These are phyloP conservation scores for Psettodes erumei DNA, from an alignment of 2,113 vertebrate species.

Conservation along the genomic window DNA sequence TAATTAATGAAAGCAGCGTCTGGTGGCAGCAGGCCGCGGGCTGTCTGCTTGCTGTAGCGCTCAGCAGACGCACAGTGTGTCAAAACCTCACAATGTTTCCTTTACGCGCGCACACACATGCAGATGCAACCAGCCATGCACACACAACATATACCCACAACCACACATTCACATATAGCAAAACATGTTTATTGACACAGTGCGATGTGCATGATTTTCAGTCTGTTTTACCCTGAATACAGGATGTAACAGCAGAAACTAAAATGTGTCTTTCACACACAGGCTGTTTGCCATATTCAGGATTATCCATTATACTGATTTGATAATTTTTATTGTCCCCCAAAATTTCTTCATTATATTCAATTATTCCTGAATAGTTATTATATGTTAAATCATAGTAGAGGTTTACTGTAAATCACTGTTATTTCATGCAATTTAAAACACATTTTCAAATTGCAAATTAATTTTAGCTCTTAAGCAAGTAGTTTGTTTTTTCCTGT, in stretches of 20 bases:
- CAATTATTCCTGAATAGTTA: slow-evolving; percentile 69
- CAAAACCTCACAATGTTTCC: slow-evolving; percentile 70
- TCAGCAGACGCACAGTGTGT: slow-evolving; percentile 63
- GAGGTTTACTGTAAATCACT: slow-evolving; percentile 62
- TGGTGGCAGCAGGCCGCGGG: slow-evolving; percentile 76
- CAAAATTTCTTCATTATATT: slow-evolving; percentile 67
- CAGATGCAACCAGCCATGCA: slow-evolving; percentile 61
- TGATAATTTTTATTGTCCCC: slow-evolving; percentile 68
- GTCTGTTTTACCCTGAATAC: slow-evolving; percentile 14
- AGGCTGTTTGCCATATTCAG: slow-evolving; percentile 39
- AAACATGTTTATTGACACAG: slow-evolving; percentile 28
- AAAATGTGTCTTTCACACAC: slow-evolving; percentile 36
- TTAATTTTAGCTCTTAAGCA: slow-evolving; percentile 62
- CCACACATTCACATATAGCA: slow-evolving; percentile 45
- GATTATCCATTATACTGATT: slow-evolving; percentile 68
- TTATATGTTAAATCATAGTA: slow-evolving; percentile 56
- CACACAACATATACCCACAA: slow-evolving; percentile 56
- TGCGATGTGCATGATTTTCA: slow-evolving; percentile 22
- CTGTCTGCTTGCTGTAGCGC: slow-evolving; percentile 65
- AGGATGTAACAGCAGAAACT: slow-evolving; percentile 25
- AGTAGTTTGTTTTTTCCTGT: slow-evolving; percentile 10
- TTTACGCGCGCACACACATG: slow-evolving; percentile 56
- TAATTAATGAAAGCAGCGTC: slow-evolving; percentile 85
- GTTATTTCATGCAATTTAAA: slow-evolving; percentile 74
- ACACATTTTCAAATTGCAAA: slow-evolving; percentile 66